phyloP scores from a whole-genome alignment of 2,797 vertebrate species.

The Tangara arthus region DNA sequence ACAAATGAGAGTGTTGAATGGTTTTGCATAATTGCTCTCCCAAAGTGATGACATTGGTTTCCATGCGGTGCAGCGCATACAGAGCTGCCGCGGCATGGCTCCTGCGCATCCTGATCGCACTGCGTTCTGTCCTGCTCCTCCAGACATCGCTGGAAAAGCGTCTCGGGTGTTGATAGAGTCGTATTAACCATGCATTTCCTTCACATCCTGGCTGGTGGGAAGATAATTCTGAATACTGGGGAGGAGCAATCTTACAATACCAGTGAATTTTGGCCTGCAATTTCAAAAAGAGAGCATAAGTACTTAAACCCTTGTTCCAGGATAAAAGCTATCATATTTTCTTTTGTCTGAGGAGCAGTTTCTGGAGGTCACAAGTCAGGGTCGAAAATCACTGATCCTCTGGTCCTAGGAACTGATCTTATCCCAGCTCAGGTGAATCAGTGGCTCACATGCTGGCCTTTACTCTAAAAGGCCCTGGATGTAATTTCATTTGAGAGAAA shows the following conservation, averaged over 20 bases:
- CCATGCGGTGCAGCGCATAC: not conserved
- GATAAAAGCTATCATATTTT: not conserved
- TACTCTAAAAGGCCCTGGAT: not conserved
- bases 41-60: not conserved
- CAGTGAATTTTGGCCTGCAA: not conserved
- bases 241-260: not conserved
- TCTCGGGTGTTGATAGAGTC: not conserved
- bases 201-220: not conserved
- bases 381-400: not conserved
- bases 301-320: not conserved
- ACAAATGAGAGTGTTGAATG: slow-evolving; percentile 20
- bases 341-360: not conserved
- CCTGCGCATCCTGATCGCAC: not conserved
- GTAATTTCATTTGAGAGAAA: slow-evolving; percentile 14
- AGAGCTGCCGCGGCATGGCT: not conserved
- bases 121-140: not conserved
- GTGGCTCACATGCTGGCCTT: not conserved
- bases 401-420: not conserved
- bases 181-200: not conserved
- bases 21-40: slow-evolving; percentile 30
- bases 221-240: not conserved
- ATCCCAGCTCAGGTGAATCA: not conserved
- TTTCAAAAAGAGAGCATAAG: not conserved
- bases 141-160: not conserved
- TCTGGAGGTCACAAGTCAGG: not conserved